Evolutionary conservation across 2,113 vertebrate species (phyloP).

Genomic region (Cebidichthys violaceus): DNA sequence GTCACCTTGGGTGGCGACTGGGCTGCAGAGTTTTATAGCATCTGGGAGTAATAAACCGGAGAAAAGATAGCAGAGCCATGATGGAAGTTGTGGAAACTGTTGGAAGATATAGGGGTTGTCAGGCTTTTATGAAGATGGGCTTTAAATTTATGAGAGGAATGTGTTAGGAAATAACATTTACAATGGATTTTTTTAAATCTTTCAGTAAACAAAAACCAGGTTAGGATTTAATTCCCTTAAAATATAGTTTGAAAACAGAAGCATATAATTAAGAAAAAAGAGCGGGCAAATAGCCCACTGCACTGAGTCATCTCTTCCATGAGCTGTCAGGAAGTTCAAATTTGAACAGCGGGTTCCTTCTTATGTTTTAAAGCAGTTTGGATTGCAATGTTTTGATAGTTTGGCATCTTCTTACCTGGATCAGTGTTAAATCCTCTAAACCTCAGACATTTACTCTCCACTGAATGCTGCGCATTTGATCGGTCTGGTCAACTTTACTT

Average conservation of each 20-base stretch:
- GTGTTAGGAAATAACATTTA: conserved; percentile 46
- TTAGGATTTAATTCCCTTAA: not conserved
- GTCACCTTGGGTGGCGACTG: conserved; percentile 67
- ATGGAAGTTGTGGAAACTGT: conserved; percentile 54
- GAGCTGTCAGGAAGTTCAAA: conserved; percentile 56
- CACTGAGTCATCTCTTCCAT: conserved; percentile 68
- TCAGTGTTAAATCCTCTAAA: conserved; percentile 62
- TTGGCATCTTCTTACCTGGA: conserved; percentile 74
- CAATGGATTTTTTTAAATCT: conserved; percentile 20
- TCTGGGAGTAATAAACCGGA: conserved; percentile 68
- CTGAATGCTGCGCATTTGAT: conserved; percentile 27
- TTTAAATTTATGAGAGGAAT: conserved; percentile 53
- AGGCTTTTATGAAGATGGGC: conserved; percentile 45
- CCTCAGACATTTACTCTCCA: conserved; percentile 50
- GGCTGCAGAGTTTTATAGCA: conserved; percentile 54
- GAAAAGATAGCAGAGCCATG: conserved; percentile 51
- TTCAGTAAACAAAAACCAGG: not conserved
- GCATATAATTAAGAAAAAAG: conserved; percentile 29
- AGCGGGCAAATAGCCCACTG: conserved; percentile 25
- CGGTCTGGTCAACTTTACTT: conserved; percentile 58
- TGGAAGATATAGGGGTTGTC: conserved; percentile 39
- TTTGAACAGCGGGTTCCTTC: conserved; percentile 57
- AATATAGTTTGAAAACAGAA: conserved; percentile 32
- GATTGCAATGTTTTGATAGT: conserved; percentile 59
- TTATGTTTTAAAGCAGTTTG: conserved; percentile 58